Evolutionary conservation across 2,888 invertebrate species (phyloP).

Genomic region (Drosophila koepferae): DNA sequence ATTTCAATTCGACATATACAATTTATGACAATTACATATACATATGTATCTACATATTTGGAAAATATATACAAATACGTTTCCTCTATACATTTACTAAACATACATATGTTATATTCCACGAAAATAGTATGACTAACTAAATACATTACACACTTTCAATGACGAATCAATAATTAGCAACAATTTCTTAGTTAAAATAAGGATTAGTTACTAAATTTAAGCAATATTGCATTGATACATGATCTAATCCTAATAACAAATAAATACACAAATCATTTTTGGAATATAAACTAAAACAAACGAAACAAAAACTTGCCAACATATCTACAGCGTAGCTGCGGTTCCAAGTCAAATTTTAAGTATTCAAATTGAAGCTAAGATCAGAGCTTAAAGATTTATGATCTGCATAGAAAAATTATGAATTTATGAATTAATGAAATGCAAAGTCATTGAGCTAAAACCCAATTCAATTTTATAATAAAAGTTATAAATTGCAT

Average conservation of each 20-base stretch:
- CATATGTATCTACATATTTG: not conserved
- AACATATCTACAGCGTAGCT: not conserved
- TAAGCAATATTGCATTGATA: not conserved
- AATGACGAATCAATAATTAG: not conserved
- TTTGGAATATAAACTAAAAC: not conserved
- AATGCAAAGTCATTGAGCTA: not conserved
- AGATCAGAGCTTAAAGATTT: not conserved
- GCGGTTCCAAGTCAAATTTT: accelerated
- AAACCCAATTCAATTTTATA: not conserved
- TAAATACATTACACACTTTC: not conserved
- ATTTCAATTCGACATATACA: not conserved
- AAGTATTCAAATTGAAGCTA: not conserved
- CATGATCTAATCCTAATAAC: not conserved
- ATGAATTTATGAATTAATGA: not conserved
- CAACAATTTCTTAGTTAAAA: not conserved
- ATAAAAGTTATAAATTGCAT: not conserved
- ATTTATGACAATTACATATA: not conserved
- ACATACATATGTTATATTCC: conserved; percentile 3
- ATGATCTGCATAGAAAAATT: not conserved
- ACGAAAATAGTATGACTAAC: not conserved
- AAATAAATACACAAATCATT: not conserved
- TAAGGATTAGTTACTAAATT: not conserved
- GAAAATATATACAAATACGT: not conserved
- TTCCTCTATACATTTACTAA: not conserved
- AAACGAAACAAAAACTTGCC: not conserved